Evolutionary conservation across 1,140 invertebrate species (phyloP), one percentile per base, ranked within the genome.

Genomic region (Protaetia brevitarsis): DNA sequence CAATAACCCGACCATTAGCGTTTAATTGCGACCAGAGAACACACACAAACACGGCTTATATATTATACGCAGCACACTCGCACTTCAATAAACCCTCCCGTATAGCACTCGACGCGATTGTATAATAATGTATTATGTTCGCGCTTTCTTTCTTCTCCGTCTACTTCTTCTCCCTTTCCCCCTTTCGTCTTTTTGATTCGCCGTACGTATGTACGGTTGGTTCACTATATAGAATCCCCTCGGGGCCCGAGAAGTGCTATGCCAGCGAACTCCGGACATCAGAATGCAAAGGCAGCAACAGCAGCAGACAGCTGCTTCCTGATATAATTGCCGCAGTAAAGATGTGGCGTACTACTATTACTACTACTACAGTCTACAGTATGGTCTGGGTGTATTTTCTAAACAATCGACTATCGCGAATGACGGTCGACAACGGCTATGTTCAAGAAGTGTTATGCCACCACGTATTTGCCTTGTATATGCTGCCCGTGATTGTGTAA

Each of bases 111-210:
- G 16, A 37, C 34, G 34, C 34, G 34, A 37, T 37, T 37, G 34
- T 37, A 37, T 37, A 37, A 37, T 13, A 37, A 37, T 37, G 34
- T 37, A 37, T 37, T 37, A 37, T 37, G 34, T 37, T 37, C 34
- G n/a, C 34, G 3, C 16, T 37, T 37, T 16, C 16, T 37, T 37
- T 37, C 34, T 11, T 37, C 16, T 37, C 34, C 16, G 16, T 37
- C 34, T 11, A 37, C 34, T 37, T 37, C 16, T 16, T 16, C 34
- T 37, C 34, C 10, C 16, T 37, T 37, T 37, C 16, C 34, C 34
- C 34, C 16, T 37, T 37, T 16, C n/a, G n/a, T 16, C 16, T 37
- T 37, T 37, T 37, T 10, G 34, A 37, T 37, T 37, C 34, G 16
- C 34, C 34, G 34, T 37, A 13, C 16, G 11, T 11, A 16, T 37